These are phyloP conservation scores for Choristoneura rosaceana DNA, from an alignment of 2,888 invertebrate species.

Conservation along the genomic window DNA sequence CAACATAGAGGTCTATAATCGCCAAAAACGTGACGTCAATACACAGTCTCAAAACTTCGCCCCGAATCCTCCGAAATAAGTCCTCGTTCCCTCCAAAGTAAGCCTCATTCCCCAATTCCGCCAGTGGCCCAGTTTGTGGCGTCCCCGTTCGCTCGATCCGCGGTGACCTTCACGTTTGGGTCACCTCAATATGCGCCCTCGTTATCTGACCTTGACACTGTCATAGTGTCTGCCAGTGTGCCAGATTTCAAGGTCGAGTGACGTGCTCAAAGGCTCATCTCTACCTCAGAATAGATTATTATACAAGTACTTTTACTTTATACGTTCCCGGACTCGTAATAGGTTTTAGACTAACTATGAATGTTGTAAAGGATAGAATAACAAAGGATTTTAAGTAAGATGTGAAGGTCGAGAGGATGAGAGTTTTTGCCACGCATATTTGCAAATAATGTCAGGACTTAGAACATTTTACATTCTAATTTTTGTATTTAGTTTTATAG, in stretches of 20 bases:
- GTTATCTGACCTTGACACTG: slow-evolving; percentile 48
- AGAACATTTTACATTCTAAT: too few species aligned
- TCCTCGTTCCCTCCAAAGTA: background rate
- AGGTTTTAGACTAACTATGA: too few species aligned
- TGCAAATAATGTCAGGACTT: too few species aligned
- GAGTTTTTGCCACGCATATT: too few species aligned
- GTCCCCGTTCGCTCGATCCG: slow-evolving; percentile 32
- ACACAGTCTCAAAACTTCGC: background rate
- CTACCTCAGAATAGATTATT: too few species aligned
- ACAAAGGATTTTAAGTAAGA: too few species aligned
- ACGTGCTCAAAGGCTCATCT: background rate
- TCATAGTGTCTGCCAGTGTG: background rate
- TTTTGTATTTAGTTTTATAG: too few species aligned
- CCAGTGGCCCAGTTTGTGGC: slow-evolving; percentile 17
- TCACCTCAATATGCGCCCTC: slow-evolving; percentile 46
- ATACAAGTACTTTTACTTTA: too few species aligned
- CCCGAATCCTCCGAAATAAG: background rate
- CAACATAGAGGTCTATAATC: background rate
- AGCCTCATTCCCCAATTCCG: background rate
- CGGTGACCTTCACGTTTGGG: slow-evolving; percentile 46
- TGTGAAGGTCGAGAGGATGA: too few species aligned
- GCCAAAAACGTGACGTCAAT: background rate
- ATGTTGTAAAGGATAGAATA: too few species aligned
- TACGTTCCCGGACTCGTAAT: too few species aligned
- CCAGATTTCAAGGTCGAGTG: slow-evolving; percentile 8